Base-by-base conservation (phyloP, 1,140 invertebrate species). In the Anastrepha obliqua region DNA sequence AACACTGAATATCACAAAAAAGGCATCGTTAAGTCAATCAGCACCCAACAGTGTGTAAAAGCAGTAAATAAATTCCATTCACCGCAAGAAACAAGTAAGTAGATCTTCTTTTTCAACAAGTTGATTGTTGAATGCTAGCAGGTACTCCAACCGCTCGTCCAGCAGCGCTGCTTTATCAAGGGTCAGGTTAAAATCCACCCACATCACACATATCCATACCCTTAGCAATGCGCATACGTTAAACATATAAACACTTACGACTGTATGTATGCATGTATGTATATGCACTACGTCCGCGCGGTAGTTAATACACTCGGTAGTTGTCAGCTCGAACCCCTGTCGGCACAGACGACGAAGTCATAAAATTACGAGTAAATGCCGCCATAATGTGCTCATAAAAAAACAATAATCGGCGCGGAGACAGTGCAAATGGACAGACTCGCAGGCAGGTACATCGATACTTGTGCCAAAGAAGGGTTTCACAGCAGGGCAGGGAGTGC, bases 341-440 rank as follows among this genome's bases (percentile, higher is more conserved):
- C 74, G 74, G 74, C 47, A 55, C 74, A 51, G 74, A 81, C 74
- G 47, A 81, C 17, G 39, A 29, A 81, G 47, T 81, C 74, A 81
- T 81, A 81, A 81, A 81, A 81, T 81, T 81, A 81, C 51, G 74
- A 81, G 47, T 81, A 81, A 81, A 81, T 81, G 74, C 55, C 74
- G 74, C 74, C 74, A 81, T 81, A 47, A 81, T 81, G 74, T 8
- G 74, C 44, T 81, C 74, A 81, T 81, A 81, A 81, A 81, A 62
- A 81, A 81, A 81, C 74, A 81, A 81, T 81, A 81, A 81, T 81
- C 74, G 20, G 2, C 74, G 47, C 47, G 47, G 51, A 81, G 74
- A 81, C 47, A 55, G 74, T n/a, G n/a, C 42, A 42, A 81, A 81
- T 81, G 44, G 47, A 55, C 74, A 47, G 74, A 62, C n/a, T 62